Conservation (phyloP, 2,797 vertebrate genomes). For the Lophotriccus pileatus region DNA sequence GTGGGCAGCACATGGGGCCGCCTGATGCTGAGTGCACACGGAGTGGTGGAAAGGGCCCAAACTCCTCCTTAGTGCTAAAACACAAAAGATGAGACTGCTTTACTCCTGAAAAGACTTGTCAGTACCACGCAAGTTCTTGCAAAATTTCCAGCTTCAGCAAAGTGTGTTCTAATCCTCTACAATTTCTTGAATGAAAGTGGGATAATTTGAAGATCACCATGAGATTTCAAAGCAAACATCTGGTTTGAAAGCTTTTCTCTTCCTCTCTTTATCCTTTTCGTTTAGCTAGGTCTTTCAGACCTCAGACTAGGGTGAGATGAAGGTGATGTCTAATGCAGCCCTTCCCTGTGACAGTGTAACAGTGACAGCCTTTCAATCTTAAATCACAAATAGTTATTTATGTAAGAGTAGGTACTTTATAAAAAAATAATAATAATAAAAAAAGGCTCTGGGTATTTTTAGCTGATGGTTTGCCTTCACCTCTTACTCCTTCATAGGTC, state of each 20-base stretch:
- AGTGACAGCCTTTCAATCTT: neutral
- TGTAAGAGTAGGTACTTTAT: neutral
- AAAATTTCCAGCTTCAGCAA: neutral
- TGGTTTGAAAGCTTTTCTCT: neutral
- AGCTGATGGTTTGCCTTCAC: neutral
- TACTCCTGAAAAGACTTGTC: neutral
- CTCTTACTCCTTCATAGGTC: neutral
- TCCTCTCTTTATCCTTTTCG: neutral
- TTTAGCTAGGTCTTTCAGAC: neutral
- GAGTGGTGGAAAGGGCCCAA: neutral
- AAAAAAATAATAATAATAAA: neutral
- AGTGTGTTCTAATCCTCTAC: neutral
- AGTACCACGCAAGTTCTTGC: neutral
- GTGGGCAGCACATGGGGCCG: neutral
- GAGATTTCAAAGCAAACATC: neutral
- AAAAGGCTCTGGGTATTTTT: neutral
- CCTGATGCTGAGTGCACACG: rapidly evolving
- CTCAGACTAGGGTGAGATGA: neutral
- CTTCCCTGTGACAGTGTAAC: neutral
- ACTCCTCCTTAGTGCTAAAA: neutral
- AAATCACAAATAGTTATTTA: neutral
- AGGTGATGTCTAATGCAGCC: neutral
- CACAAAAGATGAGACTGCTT: neutral
- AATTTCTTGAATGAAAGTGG: neutral
- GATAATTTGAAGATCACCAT: neutral